phyloP scores from a whole-genome alignment of 2,888 invertebrate species.

The Hydroisotoma schaefferi region DNA sequence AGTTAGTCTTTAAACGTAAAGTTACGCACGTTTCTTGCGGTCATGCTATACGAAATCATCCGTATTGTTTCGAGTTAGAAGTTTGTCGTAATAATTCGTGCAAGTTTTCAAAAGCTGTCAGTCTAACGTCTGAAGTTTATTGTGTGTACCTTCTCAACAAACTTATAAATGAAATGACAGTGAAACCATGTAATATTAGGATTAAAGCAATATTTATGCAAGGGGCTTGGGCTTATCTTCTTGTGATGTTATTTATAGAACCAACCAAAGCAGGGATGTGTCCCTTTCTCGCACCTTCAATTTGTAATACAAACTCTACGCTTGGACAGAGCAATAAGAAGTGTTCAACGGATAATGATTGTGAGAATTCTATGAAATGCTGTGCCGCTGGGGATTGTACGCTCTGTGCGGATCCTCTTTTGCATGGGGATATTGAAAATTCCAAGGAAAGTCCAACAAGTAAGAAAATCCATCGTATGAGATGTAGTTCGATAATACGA shows the following conservation, averaged over 20 bases:
- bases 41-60: too few relatives aligned
- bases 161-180: too few relatives aligned
- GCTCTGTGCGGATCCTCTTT: conserved; percentile 46
- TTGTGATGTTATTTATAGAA: conserved; percentile 16
- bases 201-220: too few relatives aligned
- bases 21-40: too few relatives aligned
- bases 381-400: conserved; percentile 46
- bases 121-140: too few relatives aligned
- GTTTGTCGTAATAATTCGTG: too few relatives aligned
- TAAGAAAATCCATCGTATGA: background rate
- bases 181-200: too few relatives aligned
- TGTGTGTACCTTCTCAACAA: too few relatives aligned
- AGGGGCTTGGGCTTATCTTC: background rate
- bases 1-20: too few relatives aligned
- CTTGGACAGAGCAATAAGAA: conserved; percentile 32
- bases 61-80: too few relatives aligned
- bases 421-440: conserved; percentile 28
- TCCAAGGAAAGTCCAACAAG: conserved; percentile 1
- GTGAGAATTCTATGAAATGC: conserved; percentile 46
- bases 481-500: background rate
- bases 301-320: conserved; percentile 40
- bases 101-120: too few relatives aligned
- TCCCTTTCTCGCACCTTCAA: conserved; percentile 47
- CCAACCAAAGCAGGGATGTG: conserved; percentile 50
- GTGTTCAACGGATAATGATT: conserved; percentile 49